Evolutionary conservation across 1,140 invertebrate species (phyloP).

Genomic region (Drosophila busckii): DNA sequence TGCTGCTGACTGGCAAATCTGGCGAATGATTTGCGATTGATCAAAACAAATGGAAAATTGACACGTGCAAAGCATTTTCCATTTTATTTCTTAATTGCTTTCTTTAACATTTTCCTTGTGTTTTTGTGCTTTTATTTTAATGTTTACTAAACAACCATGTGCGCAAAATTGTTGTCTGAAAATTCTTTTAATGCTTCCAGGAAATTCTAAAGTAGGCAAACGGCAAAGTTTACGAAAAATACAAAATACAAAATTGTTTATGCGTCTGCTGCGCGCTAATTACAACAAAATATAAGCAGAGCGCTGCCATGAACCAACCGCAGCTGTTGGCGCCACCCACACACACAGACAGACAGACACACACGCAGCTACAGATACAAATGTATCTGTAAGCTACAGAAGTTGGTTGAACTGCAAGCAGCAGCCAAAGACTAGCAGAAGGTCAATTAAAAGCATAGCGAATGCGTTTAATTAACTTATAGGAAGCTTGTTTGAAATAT

Average conservation of each 20-base stretch:
- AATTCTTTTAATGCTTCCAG: constrained; percentile 55
- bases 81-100: too few species aligned
- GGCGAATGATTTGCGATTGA: too few species aligned
- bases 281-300: constrained; percentile 28
- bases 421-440: constrained; percentile 10
- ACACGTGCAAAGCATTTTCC: too few species aligned
- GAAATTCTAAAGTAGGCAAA: constrained; percentile 51
- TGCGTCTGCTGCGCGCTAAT: constrained; percentile 24
- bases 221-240: constrained; percentile 2
- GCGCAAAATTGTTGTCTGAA: constrained; percentile 15
- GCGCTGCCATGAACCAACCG: constrained; percentile 33
- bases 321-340: constrained; percentile 43
- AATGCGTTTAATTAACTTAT: constrained; percentile 43
- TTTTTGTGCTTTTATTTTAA: constrained; percentile 41
- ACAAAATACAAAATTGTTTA: constrained; percentile 18
- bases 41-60: too few species aligned
- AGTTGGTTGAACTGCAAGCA: constrained; percentile 26
- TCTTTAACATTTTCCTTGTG: too few species aligned
- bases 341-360: constrained; percentile 20
- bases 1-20: too few species aligned
- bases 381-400: constrained; percentile 33
- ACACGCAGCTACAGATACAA: constrained; percentile 1
- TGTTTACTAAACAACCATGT: constrained; percentile 34
- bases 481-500: constrained; percentile 20
- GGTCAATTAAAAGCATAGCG: constrained; percentile 24